Evolutionary conservation across 2,113 vertebrate species (phyloP).

Genomic region (Elachura formosa): DNA sequence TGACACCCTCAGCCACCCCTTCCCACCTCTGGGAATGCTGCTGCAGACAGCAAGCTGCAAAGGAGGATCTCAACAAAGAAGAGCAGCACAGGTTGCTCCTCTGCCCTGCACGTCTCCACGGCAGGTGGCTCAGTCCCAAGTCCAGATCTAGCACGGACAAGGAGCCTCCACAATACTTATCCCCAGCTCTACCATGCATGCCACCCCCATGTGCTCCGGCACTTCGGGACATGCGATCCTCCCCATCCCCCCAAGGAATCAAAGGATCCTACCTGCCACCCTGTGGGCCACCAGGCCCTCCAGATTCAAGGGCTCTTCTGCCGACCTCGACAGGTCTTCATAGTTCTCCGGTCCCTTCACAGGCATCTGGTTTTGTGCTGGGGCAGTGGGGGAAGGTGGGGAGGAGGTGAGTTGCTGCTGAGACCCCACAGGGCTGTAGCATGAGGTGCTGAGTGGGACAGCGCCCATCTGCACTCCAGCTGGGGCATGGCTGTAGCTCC

Average conservation of each 20-base stretch:
- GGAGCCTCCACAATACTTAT: neutral
- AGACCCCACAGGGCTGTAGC: constrained; percentile 49
- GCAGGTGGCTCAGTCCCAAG: neutral
- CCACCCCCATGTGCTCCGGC: rapidly evolving
- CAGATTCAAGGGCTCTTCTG: constrained; percentile 82
- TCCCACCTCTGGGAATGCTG: neutral
- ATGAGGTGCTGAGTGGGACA: neutral
- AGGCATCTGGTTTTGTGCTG: constrained; percentile 58
- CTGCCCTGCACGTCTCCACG: neutral
- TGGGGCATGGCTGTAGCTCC: constrained; percentile 68
- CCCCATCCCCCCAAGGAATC: neutral
- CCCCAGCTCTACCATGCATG: neutral
- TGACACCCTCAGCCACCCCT: neutral
- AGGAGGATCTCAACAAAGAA: neutral
- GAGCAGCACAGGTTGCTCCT: neutral
- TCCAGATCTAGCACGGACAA: rapidly evolving
- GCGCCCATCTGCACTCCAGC: constrained; percentile 57
- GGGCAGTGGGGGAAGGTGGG: constrained; percentile 64
- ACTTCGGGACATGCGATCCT: neutral
- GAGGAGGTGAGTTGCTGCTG: constrained; percentile 68
- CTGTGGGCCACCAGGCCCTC: constrained; percentile 94
- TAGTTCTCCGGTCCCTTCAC: constrained; percentile 67
- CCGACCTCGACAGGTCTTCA: constrained; percentile 57
- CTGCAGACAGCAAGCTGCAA: neutral
- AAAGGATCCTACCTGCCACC: constrained; percentile 86